Evolutionary conservation across 2,797 vertebrate species (phyloP), one percentile per base, ranked within the genome.

Genomic region (Macroramphosus scolopax): DNA sequence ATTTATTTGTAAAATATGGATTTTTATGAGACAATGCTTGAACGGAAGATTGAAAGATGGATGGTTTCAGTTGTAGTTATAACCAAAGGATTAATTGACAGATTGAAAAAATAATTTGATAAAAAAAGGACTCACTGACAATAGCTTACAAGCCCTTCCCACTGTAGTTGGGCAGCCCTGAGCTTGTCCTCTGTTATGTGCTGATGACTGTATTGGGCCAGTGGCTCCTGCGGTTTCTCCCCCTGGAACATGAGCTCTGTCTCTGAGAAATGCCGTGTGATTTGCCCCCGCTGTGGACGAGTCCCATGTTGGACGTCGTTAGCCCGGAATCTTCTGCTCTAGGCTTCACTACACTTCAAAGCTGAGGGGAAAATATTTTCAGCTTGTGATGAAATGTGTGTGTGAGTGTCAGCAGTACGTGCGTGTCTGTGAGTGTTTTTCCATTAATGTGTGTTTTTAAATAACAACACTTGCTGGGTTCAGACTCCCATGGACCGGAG

Each of bases 161-260:
- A n/a, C n/a, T n/a, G n/a, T n/a, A n/a, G n/a, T n/a, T n/a, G n/a
- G 3, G 57, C 36, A 61, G 52, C 37, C 28, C 37, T 8, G 28
- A 50, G 53, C 30, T 48, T 51, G 68, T 76, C 68, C 63, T 46
- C 35, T 58, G 63, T 77, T 75, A 82, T 61, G 70, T 76, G 75
- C 72, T 83, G 80, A 84, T 81, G 86, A 76, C 72, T 72, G 76
- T 78, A 51, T 70, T 83, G 71, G 68, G 60, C 69, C 49, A 42
- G 69, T 47, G 66, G 48, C 72, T 80, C 80, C 72, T 88, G 83
- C 5, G 74, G 82, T 83, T 80, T 81, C 56, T 65, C 45, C 61
- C 70, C 63, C 42, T 66, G 63, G 77, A 88, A 84, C 74, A 72
- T 76, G 73, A 86, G 62, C 66, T 64, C 33, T 37, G 41, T 83